Conservation (phyloP, 2,888 invertebrate genomes). For the Amaurobius ferox region DNA sequence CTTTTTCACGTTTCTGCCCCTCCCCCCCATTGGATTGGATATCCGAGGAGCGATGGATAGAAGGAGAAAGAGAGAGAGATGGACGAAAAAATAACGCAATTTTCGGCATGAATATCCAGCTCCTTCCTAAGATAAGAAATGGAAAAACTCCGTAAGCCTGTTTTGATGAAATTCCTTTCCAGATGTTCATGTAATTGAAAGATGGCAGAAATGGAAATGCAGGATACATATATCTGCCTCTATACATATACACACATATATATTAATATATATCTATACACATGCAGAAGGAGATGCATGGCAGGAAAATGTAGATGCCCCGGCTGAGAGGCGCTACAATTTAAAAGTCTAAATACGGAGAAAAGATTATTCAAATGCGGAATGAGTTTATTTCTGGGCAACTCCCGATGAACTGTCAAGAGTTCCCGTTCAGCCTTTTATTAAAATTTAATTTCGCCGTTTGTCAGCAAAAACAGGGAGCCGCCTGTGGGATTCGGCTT, state of each 20-base stretch:
- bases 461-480: background rate
- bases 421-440: conserved; percentile 41
- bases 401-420: conserved; percentile 58
- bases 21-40: background rate
- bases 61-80: conserved; percentile 18
- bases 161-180: conserved; percentile 73
- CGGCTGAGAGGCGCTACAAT: conserved; percentile 24
- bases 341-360: conserved; percentile 67
- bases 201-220: conserved; percentile 60
- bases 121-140: conserved; percentile 51
- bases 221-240: conserved; percentile 49
- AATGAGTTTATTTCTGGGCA: conserved; percentile 56
- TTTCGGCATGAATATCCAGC: conserved; percentile 72
- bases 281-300: conserved; percentile 15
- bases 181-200: conserved; percentile 73
- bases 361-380: conserved; percentile 66
- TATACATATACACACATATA: conserved; percentile 36
- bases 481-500: background rate
- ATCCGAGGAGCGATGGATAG: conserved; percentile 6
- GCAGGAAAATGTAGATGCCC: conserved; percentile 7
- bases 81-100: conserved; percentile 63
- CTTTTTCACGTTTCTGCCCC: conserved; percentile 5
- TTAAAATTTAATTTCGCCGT: conserved; percentile 60
- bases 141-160: conserved; percentile 72
- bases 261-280: conserved; percentile 25